phyloP scores from a whole-genome alignment of 2,113 vertebrate genomes.

The Takifugu flavidus region DNA sequence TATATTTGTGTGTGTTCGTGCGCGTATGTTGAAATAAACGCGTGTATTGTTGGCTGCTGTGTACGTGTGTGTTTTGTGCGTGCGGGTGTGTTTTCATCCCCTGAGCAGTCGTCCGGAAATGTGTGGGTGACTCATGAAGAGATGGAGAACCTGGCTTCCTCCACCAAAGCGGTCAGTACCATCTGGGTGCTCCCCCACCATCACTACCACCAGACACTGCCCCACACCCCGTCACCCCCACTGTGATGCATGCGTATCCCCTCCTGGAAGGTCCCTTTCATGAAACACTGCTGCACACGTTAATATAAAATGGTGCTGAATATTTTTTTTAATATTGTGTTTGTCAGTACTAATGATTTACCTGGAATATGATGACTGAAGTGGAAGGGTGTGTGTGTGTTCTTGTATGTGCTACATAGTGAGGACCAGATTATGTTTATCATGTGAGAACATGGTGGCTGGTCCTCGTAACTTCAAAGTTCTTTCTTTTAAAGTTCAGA shows the following conservation, averaged over 20 bases:
- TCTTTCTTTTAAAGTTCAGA: too few relatives aligned
- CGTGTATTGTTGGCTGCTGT: conserved; percentile 34
- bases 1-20: conserved; percentile 41
- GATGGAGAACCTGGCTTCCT: conserved; percentile 95
- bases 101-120: conserved; percentile 91
- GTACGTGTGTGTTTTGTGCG: conserved; percentile 24
- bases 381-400: conserved; percentile 9
- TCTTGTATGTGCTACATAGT: conserved; percentile 7
- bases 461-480: too few relatives aligned
- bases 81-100: conserved; percentile 53
- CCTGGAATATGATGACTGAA: too few relatives aligned
- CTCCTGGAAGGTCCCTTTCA: conserved; percentile 26
- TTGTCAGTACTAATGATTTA: too few relatives aligned
- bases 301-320: conserved; percentile 26
- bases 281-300: conserved; percentile 20
- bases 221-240: conserved; percentile 52
- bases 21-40: conserved; percentile 30
- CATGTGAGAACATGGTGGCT: too few relatives aligned
- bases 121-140: conserved; percentile 99
- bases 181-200: conserved; percentile 68
- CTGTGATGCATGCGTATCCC: conserved; percentile 47
- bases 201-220: conserved; percentile 43
- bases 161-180: conserved; percentile 92
- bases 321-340: too few relatives aligned
- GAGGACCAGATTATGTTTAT: background rate